Percentiles rank a stretch among this genome's conserved stretches.
phyloP scores from a whole-genome alignment of 2,113 vertebrate genomes.

The Rynchops niger region DNA sequence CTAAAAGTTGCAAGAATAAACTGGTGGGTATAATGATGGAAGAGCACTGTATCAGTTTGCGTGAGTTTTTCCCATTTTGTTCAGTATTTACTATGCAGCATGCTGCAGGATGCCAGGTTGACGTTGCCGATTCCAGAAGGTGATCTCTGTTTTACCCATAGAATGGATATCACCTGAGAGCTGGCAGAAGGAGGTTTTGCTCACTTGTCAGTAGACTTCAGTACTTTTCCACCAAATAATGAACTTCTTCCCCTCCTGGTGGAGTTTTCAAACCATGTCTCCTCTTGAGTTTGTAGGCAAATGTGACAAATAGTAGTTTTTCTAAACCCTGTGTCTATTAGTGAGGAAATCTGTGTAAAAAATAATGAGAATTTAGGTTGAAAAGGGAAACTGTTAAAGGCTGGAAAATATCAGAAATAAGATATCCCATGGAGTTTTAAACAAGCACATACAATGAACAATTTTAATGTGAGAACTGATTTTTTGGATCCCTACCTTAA shows the following conservation, averaged over 20 bases:
- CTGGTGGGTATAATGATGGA: background rate
- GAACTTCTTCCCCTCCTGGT: background rate
- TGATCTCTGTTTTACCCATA: background rate
- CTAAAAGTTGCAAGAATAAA: background rate
- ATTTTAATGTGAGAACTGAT: background rate
- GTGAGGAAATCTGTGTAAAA: background rate
- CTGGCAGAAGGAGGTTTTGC: background rate
- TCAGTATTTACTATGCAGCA: background rate
- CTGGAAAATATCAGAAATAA: background rate
- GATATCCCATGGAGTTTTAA: background rate
- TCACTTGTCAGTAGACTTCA: background rate
- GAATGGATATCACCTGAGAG: background rate
- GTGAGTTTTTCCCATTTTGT: background rate
- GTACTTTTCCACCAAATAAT: background rate
- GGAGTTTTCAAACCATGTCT: background rate
- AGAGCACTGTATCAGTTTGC: background rate
- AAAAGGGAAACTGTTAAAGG: background rate
- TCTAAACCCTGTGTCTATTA: background rate
- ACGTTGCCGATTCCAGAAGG: background rate
- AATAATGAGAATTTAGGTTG: background rate
- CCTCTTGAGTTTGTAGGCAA: background rate
- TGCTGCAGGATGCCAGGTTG: background rate
- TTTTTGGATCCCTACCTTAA: background rate
- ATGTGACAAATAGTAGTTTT: background rate
- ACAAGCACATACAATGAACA: background rate